These are phyloP conservation scores for Zootermopsis nevadensis DNA, from an alignment of 2,888 invertebrate species.

Conservation along the genomic window DNA sequence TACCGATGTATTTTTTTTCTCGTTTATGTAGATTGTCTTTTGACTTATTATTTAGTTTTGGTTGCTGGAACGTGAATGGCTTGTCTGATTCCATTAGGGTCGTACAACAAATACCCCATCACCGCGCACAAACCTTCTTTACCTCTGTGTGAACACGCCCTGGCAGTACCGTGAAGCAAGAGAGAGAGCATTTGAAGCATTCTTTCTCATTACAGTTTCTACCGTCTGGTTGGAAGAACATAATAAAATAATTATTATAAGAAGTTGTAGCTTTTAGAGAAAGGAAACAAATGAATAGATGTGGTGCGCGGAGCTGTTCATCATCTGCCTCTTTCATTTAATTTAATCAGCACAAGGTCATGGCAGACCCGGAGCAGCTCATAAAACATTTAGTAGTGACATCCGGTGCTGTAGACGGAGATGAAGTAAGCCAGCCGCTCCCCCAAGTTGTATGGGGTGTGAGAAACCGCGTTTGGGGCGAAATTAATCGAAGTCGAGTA, in stretches of 20 bases:
- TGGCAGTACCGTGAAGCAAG: neutral
- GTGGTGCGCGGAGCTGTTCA: neutral
- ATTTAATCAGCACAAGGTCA: conserved; percentile 36
- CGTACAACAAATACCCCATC: too few species aligned
- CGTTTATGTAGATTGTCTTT: too few species aligned
- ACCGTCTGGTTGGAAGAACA: neutral
- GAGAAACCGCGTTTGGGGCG: too few species aligned
- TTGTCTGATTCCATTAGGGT: too few species aligned
- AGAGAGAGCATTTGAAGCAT: conserved; percentile 3
- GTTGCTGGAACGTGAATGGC: too few species aligned
- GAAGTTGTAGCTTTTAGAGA: neutral
- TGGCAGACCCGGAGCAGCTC: neutral
- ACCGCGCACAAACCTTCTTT: too few species aligned
- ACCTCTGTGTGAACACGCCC: too few species aligned
- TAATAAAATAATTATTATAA: conserved; percentile 22
- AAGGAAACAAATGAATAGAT: conserved; percentile 36
- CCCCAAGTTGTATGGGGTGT: neutral
- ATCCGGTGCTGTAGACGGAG: conserved; percentile 16
- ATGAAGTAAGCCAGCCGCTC: neutral
- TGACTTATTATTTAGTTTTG: too few species aligned
- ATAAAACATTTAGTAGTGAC: conserved; percentile 27
- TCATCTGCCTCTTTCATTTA: conserved; percentile 37
- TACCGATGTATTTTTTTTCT: too few species aligned
- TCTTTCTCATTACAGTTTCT: conserved; percentile 1
- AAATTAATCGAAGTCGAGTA: conserved; percentile 21